Evolutionary conservation across 2,888 invertebrate genomes (phyloP), one percentile per base, ranked within the genome.

Genomic region (Pinctada fucata): DNA sequence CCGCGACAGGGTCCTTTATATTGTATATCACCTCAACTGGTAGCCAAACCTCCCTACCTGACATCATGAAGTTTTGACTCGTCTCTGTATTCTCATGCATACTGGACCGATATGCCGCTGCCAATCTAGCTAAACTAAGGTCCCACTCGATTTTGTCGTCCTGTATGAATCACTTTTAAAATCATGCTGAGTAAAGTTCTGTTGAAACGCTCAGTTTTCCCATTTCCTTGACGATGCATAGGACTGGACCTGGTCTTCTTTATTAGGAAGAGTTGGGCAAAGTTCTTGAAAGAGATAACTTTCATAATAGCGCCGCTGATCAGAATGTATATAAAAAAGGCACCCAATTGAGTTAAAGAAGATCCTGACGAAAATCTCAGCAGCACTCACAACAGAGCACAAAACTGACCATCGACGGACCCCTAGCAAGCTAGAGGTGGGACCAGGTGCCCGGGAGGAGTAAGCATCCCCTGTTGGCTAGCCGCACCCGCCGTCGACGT

Each of bases 261-360:
- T 31, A 67, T 67, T 67, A 5, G 47, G 13, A 31, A 8, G 45
- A 65, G 70, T 71, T 71, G 31, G 31, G 16, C 71, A 71, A 13
- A 13, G 51, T 51, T 71, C 71, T n/a, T 2, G 16, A 71, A 50
- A 3, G 10, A 51, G 16, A 52, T 45, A 45, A 52, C 71, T 51
- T 58, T 71, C 71, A 71, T 71, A 71, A n/a, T 71, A 51, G 45
- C 52, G 71, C 13, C 52, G 51, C 31, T 51, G 51, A 10, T 71
- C 71, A 45, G 31, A 71, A 8, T 48, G 49, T 10, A 68, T 68
- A 48, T 1, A 48, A 2, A 47, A 4, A 1, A 16, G 64, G n/a
- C 71, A 71, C 1, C 31, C 31, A 31, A n/a, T n/a, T n/a, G n/a
- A n/a, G n/a, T n/a, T n/a, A n/a, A n/a, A n/a, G n/a, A n/a, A n/a